Conservation (phyloP, 2,888 invertebrate species). For the Pandemis cinnamomeana region DNA sequence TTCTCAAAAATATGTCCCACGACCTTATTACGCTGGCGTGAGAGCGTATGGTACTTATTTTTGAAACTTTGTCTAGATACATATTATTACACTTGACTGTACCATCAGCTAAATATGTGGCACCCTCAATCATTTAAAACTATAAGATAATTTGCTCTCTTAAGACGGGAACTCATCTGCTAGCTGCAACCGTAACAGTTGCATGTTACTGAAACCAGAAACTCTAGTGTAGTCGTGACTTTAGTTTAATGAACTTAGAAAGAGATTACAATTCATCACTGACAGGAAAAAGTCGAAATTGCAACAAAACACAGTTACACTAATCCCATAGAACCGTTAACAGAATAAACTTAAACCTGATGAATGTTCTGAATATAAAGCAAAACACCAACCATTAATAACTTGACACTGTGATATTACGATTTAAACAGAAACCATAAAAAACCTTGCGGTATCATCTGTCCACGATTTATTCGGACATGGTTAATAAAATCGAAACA, state of each 20-base stretch:
- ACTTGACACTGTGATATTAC: constrained; percentile 5
- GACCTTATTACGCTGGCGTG: no score
- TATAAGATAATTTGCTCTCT: no score
- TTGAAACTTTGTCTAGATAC: no score
- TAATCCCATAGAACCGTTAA: constrained; percentile 29
- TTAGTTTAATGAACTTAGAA: background rate
- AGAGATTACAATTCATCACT: background rate
- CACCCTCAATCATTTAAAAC: no score
- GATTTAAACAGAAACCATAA: constrained; percentile 23
- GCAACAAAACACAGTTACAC: constrained; percentile 6
- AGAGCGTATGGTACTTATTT: no score
- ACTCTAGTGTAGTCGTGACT: no score
- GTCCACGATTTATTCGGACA: constrained; percentile 31
- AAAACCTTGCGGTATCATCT: constrained; percentile 40
- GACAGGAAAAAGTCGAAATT: constrained; percentile 9
- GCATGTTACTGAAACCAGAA: no score
- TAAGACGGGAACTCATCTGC: no score
- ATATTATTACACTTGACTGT: no score
- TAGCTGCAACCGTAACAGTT: no score
- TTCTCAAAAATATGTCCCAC: no score
- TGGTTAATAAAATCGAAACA: constrained; percentile 28
- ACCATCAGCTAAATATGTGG: no score
- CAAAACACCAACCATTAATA: constrained; percentile 30
- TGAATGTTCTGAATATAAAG: constrained; percentile 28
- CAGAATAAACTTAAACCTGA: constrained; percentile 15